Evolutionary conservation across 2,888 invertebrate genomes (phyloP), one percentile per base, ranked within the genome.

Genomic region (Boloria selene): DNA sequence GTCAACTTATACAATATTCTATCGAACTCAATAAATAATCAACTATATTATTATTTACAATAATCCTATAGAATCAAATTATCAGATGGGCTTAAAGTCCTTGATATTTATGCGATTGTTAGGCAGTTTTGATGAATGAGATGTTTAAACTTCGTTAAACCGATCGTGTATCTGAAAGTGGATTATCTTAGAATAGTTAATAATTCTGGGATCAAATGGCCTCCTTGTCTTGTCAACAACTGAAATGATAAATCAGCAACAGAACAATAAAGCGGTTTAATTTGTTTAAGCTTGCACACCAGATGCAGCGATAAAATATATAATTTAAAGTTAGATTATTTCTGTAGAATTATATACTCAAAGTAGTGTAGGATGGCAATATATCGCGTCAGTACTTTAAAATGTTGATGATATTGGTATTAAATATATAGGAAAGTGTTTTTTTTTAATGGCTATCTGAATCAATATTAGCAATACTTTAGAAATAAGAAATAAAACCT

Each of bases 191-290:
- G 65, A 68, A 68, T 72, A 69, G 71, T 70, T 73, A 73, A 72
- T 70, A 68, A 68, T 64, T 58, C 67, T 50, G 68, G 77, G 78
- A 81, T 84, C 81, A 79, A 79, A 80, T 80, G 81, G 79, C 80
- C 80, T 60, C 62, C 56, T 60, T 69, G 72, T 73, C 73, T 75
- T 67, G 79, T 84, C 82, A 82, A 84, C 85, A 81, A 82, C 77
- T 81, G 69, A 77, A 80, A 82, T 85, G 85, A 87, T 85, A 84
- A 85, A 86, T 86, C 81, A 83, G 82, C 78, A 77, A 72, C 75
- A 74, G 80, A 83, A 86, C 83, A 85, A 83, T 84, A 79, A 75
- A 77, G 74, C 72, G 69, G 72, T 75, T 77, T 75, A 79, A 77
- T 79, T 78, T 71, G 62, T 50, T 42, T 61, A 73, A 38, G 22